These are phyloP conservation scores for Fistularia tabacaria DNA, from an alignment of 2,797 vertebrate genomes.

Conservation along the genomic window DNA sequence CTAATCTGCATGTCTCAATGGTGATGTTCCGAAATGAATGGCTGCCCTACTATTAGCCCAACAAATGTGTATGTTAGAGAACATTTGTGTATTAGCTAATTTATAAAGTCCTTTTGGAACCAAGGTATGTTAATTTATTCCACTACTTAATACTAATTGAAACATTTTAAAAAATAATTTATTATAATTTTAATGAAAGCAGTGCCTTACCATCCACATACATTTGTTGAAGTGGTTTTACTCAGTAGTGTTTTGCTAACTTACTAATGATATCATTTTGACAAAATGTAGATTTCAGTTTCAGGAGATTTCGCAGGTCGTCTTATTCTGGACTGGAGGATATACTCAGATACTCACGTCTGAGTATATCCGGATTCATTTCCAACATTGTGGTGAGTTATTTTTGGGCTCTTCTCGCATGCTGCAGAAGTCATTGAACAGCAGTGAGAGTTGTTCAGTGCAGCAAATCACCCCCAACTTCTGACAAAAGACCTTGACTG, in stretches of 20 bases:
- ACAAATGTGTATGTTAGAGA: slow-evolving; percentile 1
- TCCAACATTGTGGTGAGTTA: slow-evolving; percentile 34
- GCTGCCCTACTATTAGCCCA: slow-evolving; percentile 19
- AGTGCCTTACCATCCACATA: too few species aligned
- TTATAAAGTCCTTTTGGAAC: too few species aligned
- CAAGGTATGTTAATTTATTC: too few species aligned
- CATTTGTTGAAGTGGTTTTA: too few species aligned
- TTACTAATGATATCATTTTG: too few species aligned
- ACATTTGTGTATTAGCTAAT: slow-evolving; percentile 18
- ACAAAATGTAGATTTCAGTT: too few species aligned
- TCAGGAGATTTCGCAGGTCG: not conserved
- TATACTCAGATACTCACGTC: not conserved
- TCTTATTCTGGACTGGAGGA: not conserved
- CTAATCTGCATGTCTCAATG: not conserved
- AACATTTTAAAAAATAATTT: too few species aligned
- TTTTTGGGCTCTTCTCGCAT: slow-evolving; percentile 43
- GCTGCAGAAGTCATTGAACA: slow-evolving; percentile 41
- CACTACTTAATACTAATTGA: too few species aligned
- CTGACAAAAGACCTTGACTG: slow-evolving; percentile 34
- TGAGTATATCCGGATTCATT: slow-evolving; percentile 15
- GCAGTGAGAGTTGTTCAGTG: slow-evolving; percentile 38
- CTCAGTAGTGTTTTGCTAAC: too few species aligned
- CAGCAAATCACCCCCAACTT: slow-evolving; percentile 2
- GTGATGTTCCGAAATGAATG: slow-evolving; percentile 21
- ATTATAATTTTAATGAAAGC: too few species aligned